Conservation (phyloP, 1,140 invertebrate species). For the Trichonephila inaurata region DNA sequence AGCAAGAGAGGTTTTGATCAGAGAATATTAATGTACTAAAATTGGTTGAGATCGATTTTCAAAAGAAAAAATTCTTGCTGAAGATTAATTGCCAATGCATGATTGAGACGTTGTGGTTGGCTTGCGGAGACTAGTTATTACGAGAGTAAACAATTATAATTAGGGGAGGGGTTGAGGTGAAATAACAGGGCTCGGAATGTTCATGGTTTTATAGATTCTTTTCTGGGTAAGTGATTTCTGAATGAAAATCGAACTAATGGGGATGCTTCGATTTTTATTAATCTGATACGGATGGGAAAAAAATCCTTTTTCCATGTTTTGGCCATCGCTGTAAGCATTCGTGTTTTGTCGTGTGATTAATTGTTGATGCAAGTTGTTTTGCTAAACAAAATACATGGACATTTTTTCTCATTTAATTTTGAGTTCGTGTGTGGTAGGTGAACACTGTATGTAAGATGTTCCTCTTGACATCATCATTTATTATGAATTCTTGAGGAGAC, state of each 20-base stretch:
- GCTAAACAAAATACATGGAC: no score
- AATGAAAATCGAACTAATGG: not conserved
- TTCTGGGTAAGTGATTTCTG: not conserved
- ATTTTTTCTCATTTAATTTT: no score
- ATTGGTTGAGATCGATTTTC: not conserved
- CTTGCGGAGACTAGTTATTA: slow-evolving; percentile 4
- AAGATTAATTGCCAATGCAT: slow-evolving; percentile 10
- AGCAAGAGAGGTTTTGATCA: slow-evolving; percentile 8
- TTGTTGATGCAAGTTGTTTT: no score
- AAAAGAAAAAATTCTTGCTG: not conserved
- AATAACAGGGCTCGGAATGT: not conserved
- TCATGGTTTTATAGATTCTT: slow-evolving; percentile 14
- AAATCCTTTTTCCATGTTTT: not conserved
- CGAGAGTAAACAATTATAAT: slow-evolving; percentile 39
- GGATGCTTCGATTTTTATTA: not conserved
- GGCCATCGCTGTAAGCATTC: no score
- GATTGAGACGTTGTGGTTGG: slow-evolving; percentile 40
- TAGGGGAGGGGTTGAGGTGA: slow-evolving; percentile 24
- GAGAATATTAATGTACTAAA: slow-evolving; percentile 15
- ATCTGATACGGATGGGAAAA: not conserved
- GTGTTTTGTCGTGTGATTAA: no score
- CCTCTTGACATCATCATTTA: no score
- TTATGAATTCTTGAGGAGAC: no score
- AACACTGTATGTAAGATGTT: no score
- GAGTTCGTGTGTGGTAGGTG: no score